Percentiles rank a stretch among this genome's conserved stretches.
Conservation (phyloP, 2,797 vertebrate genomes). For the Prunella strophiata region DNA sequence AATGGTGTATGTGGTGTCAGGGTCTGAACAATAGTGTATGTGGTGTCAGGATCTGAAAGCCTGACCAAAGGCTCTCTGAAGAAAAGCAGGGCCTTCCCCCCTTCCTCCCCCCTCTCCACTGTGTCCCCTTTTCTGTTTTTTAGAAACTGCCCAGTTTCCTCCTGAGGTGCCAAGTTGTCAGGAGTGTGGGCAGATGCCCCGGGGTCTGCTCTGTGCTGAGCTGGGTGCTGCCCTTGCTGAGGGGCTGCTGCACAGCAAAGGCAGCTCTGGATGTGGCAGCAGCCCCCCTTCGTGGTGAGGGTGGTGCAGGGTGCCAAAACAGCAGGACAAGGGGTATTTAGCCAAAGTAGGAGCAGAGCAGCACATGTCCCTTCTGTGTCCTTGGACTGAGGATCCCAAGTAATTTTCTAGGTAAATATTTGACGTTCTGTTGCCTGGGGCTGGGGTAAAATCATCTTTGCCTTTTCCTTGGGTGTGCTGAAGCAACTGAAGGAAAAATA, state of each 20-base stretch:
- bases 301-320: neutral
- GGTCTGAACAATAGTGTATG: neutral
- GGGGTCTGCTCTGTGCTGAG: neutral
- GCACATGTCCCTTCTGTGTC: neutral
- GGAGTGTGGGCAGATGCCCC: neutral
- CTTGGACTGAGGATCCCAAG: neutral
- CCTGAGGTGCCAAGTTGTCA: neutral
- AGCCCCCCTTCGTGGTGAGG: neutral
- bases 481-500: neutral
- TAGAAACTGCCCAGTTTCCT: neutral
- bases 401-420: slow-evolving; percentile 17
- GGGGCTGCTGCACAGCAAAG: neutral
- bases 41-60: neutral
- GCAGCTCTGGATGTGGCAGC: neutral
- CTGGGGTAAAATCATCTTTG: slow-evolving; percentile 2
- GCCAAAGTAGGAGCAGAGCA: neutral
- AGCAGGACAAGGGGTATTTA: neutral
- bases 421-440: slow-evolving; percentile 20
- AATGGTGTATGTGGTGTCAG: neutral
- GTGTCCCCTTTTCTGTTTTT: neutral
- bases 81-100: neutral
- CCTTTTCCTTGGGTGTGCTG: neutral
- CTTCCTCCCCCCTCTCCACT: fast-evolving
- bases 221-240: neutral
- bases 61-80: neutral